A percentile compares a stretch with the other conserved stretches of the same genome.
Conservation (phyloP, 30 jellyfish, hydroid and myxozoan genomes). For the Catostylus mosaicus region DNA sequence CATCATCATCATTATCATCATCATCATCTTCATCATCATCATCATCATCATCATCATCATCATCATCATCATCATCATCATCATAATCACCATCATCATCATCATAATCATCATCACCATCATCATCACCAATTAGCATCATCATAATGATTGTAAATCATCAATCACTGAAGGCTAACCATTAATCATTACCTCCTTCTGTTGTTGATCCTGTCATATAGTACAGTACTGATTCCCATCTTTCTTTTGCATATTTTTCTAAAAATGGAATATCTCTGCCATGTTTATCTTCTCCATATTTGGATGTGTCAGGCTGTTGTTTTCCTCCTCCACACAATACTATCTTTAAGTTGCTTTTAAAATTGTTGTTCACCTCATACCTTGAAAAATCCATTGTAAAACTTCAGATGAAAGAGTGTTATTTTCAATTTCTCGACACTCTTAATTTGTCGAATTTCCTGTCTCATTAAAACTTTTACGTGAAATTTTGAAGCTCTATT, state of each 20-base stretch:
- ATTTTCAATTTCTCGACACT: no score
- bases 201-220: slow-evolving; percentile 96
- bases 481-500: no score
- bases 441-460: no score
- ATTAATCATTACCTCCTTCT: slow-evolving; percentile 55
- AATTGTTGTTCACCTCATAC: slow-evolving; percentile 75
- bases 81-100: background rate
- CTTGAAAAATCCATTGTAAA: no score
- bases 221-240: slow-evolving; percentile 97
- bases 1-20: slow-evolving; percentile 9
- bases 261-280: slow-evolving; percentile 91
- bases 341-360: slow-evolving; percentile 72
- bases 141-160: background rate
- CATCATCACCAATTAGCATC: background rate
- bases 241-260: slow-evolving; percentile 91
- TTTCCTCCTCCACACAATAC: slow-evolving; percentile 97
- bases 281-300: slow-evolving; percentile 95
- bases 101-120: background rate
- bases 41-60: slow-evolving; percentile 17
- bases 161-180: background rate
- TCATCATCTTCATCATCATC: slow-evolving; percentile 12
- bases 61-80: slow-evolving; percentile 5
- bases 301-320: slow-evolving; percentile 83
- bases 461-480: no score
- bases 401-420: no score